Evolutionary conservation across 1,140 invertebrate species (phyloP), one percentile per base, ranked within the genome.

Genomic region (Drosophila sp.): DNA sequence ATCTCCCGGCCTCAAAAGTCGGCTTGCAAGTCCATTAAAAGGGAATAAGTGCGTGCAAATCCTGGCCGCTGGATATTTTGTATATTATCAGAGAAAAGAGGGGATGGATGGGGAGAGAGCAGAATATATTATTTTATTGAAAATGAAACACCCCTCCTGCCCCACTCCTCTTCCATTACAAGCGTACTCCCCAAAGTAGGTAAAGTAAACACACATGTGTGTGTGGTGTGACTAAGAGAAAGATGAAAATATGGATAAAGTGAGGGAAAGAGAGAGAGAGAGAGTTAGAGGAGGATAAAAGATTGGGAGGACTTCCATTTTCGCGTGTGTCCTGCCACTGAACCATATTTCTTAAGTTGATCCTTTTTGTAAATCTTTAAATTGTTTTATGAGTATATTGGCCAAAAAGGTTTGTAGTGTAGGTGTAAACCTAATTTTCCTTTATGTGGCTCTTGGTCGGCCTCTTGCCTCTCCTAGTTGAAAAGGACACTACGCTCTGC

Each of bases 371-470:
- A 89, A 89, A 89, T 89, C 84, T 77, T 69, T 84, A 89, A 89
- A 89, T 89, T 89, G 84, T 89, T 89, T 89, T 89, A 90, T 90
- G 85, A 78, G 60, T 63, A 81, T 90, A 90, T 90, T 90, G 85
- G 69, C 69, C 79, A 75, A 72, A 50, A 50, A 50, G 44, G 44
- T 50, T 50, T 50, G 44, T 50, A 17, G 44, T 27, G 63, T 79
- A 90, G 85, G 85, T 90, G 85, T 90, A 90, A 90, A 90, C 85
- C 85, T 79, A 85, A 90, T 90, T 90, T 89, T 89, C 69, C 70
- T 80, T 87, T 83, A 87, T 87, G 58, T 69, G 64, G n/a, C 62
- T 57, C 32, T 30, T 61, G 65, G 61, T 6, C 54, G 66, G 65
- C 64, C 63, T 56, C 40, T 60, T 68, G 74, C 64, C 64, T 78